Conservation (phyloP, 2,797 vertebrate species). For the Thripadectes ignobilis region DNA sequence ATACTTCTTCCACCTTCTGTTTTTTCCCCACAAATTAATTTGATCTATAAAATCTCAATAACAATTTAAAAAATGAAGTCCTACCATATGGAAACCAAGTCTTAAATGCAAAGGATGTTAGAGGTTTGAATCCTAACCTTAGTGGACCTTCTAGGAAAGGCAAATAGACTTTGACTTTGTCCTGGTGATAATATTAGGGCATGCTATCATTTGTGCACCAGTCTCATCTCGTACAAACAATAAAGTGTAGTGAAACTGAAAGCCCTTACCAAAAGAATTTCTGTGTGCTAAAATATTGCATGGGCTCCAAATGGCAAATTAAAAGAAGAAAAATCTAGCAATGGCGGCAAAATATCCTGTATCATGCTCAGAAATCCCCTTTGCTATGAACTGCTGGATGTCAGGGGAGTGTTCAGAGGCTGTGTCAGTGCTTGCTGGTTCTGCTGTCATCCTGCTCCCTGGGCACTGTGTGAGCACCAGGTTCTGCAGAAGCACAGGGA, state of each 20-base stretch:
- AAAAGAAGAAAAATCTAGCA: not conserved
- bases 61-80: not conserved
- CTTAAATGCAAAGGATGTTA: not conserved
- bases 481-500: not conserved
- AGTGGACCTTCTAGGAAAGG: not conserved
- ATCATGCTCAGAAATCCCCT: not conserved
- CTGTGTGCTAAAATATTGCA: not conserved
- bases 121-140: not conserved
- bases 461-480: not conserved
- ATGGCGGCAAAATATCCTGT: accelerated
- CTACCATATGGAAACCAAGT: not conserved
- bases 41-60: not conserved
- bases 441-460: not conserved
- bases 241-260: not conserved
- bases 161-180: not conserved
- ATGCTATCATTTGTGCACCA: not conserved
- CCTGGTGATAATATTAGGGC: not conserved
- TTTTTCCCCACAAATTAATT: not conserved
- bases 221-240: not conserved
- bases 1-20: not conserved
- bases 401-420: not conserved
- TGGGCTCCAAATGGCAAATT: not conserved
- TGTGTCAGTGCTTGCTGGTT: not conserved
- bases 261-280: not conserved
- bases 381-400: accelerated